Base-by-base conservation (phyloP, 2,113 vertebrate species). In the Anarrhichthys ocellatus region DNA sequence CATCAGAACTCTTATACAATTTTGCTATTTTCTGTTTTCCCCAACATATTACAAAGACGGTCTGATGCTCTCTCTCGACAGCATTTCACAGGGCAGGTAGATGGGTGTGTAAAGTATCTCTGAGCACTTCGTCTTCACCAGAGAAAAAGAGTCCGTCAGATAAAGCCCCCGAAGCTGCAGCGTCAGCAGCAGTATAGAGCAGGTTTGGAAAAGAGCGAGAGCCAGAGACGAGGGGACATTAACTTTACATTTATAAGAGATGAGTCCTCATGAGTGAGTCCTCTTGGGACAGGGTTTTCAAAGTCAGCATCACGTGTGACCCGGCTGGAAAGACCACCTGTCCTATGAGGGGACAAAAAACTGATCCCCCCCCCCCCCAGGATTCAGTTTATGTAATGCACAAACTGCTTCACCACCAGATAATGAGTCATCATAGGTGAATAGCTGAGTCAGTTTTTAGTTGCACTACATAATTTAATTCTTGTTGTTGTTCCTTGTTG, bases 131-230 rank as follows among this genome's bases (percentile, higher is more conserved):
- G 56, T 48, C 32, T 46, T 50, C 44, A 34, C 48, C 70, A 36
- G 24, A 70, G 38, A n/a, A 66, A 34, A 40, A 67, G 52, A 69
- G 70, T 56, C 62, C 72, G 81, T 58, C 54, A 38, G 77, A 67
- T 68, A 76, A 76, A 76, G 4, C 32, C 32, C 22, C 17, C 13
- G 22, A 76, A 72, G 77, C 40, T 54, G 59, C 64, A 74, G 50
- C 56, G n/a, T 18, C 76, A 65, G 78, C 78, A 65, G 66, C 63
- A 36, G 9, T 6, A 0, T 29, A 13, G 67, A 75, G 69, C 32
- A 13, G 62, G 59, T 32, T 65, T 24, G 8, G 29, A 38, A 58
- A 79, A 40, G 34, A 73, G 64, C 1, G 8, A 58, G 36, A 50
- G 63, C 61, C n/a, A 40, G 62, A 73, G 17, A 5, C 0, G 14